Evolutionary conservation across 2,797 vertebrate genomes (phyloP).

Genomic region (Molossus molossus): DNA sequence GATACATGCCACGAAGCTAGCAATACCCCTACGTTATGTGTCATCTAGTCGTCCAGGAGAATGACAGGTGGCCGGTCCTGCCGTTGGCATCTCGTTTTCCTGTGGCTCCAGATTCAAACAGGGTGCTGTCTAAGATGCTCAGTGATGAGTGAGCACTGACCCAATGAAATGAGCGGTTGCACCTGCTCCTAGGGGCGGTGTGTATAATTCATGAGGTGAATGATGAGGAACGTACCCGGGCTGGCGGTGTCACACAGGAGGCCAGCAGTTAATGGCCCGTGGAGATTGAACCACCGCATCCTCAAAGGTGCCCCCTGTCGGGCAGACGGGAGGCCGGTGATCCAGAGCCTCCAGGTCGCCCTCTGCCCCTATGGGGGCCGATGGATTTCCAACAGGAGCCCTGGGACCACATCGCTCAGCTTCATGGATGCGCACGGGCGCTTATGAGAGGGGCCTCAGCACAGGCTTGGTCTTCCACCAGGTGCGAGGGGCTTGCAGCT

Average conservation of each 20-base stretch:
- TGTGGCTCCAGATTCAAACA: conserved; percentile 35
- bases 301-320: not conserved
- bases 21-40: not conserved
- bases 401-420: not conserved
- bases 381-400: not conserved
- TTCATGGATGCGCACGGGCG: not conserved
- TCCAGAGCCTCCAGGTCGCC: not conserved
- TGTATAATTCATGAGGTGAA: conserved; percentile 63
- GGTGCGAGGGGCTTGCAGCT: not conserved
- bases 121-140: conserved; percentile 12
- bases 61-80: not conserved
- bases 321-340: not conserved
- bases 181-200: conserved; percentile 2
- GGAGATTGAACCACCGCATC: conserved; percentile 65
- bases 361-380: not conserved
- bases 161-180: conserved; percentile 61
- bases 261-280: conserved; percentile 58
- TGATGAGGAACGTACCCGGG: not conserved
- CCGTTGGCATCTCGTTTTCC: conserved; percentile 58
- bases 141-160: conserved; percentile 66
- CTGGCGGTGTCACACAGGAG: conserved; percentile 54
- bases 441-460: not conserved
- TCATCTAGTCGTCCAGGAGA: not conserved
- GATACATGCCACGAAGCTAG: not conserved
- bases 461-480: not conserved